Percentiles rank a stretch among this genome's conserved stretches.
Evolutionary conservation across 2,113 vertebrate genomes (phyloP).

Genomic region (Zingel zingel): DNA sequence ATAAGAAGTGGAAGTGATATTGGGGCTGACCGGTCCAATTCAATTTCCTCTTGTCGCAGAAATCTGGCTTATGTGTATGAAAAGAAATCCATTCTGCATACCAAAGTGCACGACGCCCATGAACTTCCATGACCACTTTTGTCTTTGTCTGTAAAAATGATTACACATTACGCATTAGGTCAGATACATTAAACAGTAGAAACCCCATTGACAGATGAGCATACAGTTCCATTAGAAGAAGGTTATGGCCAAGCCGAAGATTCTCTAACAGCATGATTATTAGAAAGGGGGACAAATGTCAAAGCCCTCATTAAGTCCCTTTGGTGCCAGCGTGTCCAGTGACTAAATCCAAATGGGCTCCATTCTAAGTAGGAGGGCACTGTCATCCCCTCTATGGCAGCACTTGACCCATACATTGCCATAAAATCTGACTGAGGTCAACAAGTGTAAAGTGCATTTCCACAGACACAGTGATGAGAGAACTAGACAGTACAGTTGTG

Average conservation of each 20-base stretch:
- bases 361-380: slow-evolving; percentile 20
- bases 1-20: not conserved
- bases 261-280: slow-evolving; percentile 65
- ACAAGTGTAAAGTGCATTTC: slow-evolving; percentile 32
- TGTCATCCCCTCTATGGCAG: slow-evolving; percentile 40
- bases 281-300: slow-evolving; percentile 71
- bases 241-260: slow-evolving; percentile 48
- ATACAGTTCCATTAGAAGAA: slow-evolving; percentile 63
- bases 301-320: slow-evolving; percentile 67
- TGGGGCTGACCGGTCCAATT: too few species aligned
- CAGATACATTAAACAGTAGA: slow-evolving; percentile 38
- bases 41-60: not conserved
- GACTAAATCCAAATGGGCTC: slow-evolving; percentile 62
- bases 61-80: not conserved
- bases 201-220: slow-evolving; percentile 36
- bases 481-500: not conserved
- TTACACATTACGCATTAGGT: slow-evolving; percentile 35
- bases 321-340: slow-evolving; percentile 66
- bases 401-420: slow-evolving; percentile 65
- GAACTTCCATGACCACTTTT: not conserved
- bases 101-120: not conserved
- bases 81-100: not conserved
- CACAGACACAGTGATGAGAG: not conserved
- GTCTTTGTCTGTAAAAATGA: slow-evolving; percentile 21
- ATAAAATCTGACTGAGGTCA: slow-evolving; percentile 45